Percentiles rank a stretch among this genome's conserved stretches.
Evolutionary conservation across 2,113 vertebrate genomes (phyloP).

Genomic region (Aythya baeri): DNA sequence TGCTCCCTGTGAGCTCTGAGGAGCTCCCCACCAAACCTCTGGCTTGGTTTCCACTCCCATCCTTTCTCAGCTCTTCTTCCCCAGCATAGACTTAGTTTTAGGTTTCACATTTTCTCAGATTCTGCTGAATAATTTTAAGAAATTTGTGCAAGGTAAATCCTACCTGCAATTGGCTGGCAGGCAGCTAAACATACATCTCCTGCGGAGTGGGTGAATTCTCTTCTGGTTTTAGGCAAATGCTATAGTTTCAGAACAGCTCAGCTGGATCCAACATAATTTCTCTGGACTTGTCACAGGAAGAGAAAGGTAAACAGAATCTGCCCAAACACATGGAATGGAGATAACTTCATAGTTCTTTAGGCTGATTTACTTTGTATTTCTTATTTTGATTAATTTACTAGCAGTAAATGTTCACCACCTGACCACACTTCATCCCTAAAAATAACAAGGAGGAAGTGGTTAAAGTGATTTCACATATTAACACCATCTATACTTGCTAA

Average conservation of each 20-base stretch:
- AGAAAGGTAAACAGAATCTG: not conserved
- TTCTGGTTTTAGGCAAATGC: not conserved
- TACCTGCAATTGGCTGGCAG: not conserved
- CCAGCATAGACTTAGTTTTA: not conserved
- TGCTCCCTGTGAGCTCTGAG: rapidly evolving
- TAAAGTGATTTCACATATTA: not conserved
- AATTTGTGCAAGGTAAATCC: not conserved
- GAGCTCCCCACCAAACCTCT: rapidly evolving
- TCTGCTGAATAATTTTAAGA: not conserved
- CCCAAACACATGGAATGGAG: not conserved
- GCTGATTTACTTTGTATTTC: not conserved
- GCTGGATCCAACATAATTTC: not conserved
- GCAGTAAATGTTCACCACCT: not conserved
- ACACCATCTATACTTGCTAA: not conserved
- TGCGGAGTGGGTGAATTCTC: not conserved
- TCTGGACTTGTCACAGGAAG: not conserved
- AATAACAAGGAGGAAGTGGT: constrained; percentile 37
- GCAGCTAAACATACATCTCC: not conserved
- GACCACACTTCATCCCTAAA: not conserved
- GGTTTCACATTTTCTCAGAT: not conserved
- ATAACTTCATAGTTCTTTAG: not conserved
- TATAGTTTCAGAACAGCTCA: not conserved
- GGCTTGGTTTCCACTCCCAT: not conserved
- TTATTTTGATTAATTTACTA: not conserved
- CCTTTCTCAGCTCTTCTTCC: not conserved